These are phyloP conservation scores for Lepidotrigona ventralis DNA, from an alignment of 1,140 invertebrate species.

Conservation along the genomic window DNA sequence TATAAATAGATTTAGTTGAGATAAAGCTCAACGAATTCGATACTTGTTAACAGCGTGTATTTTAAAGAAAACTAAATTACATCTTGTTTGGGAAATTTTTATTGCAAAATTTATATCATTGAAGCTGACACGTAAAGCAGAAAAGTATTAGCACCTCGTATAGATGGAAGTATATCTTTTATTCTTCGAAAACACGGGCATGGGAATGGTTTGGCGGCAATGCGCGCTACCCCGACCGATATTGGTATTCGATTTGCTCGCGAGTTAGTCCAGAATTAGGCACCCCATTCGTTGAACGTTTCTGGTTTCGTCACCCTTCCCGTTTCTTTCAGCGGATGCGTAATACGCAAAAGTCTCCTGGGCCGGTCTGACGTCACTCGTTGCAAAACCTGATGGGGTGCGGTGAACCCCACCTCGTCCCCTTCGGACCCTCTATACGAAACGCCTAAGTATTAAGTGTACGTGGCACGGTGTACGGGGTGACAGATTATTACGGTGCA, in stretches of 20 bases:
- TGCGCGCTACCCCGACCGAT: neutral
- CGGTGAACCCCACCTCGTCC: slow-evolving; percentile 24
- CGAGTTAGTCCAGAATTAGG: neutral
- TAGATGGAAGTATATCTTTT: neutral
- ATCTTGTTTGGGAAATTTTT: no score
- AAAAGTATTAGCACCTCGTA: neutral
- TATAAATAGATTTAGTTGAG: no score
- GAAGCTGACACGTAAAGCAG: no score
- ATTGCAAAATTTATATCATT: no score
- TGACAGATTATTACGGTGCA: slow-evolving; percentile 72
- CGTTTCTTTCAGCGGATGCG: slow-evolving; percentile 1
- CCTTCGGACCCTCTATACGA: neutral
- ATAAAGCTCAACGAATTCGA: no score
- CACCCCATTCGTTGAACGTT: neutral
- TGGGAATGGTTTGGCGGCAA: neutral
- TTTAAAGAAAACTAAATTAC: no score
- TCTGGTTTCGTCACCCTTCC: slow-evolving; percentile 19
- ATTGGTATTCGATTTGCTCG: neutral
- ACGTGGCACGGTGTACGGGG: slow-evolving; percentile 50
- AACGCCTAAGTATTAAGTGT: slow-evolving; percentile 41
- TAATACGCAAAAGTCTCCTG: slow-evolving; percentile 43
- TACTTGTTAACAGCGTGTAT: no score
- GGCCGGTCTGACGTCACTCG: slow-evolving; percentile 49
- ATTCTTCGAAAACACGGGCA: neutral
- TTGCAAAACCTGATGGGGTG: slow-evolving; percentile 48